Evolutionary conservation across 2,113 vertebrate species (phyloP), one percentile per base, ranked within the genome.

Genomic region (Leucoraja erinaceus): DNA sequence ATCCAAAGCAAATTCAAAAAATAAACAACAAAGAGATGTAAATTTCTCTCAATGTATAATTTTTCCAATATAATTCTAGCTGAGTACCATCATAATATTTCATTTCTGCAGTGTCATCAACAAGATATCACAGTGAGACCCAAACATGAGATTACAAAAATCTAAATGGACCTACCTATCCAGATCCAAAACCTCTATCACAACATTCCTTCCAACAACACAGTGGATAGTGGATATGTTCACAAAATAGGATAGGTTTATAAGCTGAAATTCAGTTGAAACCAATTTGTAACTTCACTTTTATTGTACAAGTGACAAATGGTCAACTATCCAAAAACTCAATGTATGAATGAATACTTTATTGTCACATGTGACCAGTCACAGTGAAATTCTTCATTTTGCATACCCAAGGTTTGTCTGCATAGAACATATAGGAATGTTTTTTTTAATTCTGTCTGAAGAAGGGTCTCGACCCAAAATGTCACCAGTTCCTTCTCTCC

Each of bases 241-340:
- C 54, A 63, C 28, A n/a, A 88, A 31, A 28, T 88, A 16, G 10
- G 59, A 88, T 88, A 63, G 83, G 10, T 63, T 88, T 88, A 31
- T 61, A 88, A 88, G 83, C 12, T 88, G 59, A 14, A 63, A 61
- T 28, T 88, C 59, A 88, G 28, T 59, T 88, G 28, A 88, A 88
- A n/a, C 83, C 83, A 88, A 88, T 88, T 61, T 88, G 14, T 88
- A 88, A 88, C 63, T 88, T 88, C 83, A 88, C 83, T 31, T 88
- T 88, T 63, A 88, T 31, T 88, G 28, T 88, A 88, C 59, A 18
- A 31, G 59, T 61, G 63, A 88, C 83, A 88, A 88, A 31, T 88
- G 83, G n/a, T 18, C 59, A 88, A 88, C 63, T 66, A 88, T 31
- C n/a, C 56, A 63, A 88, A 61, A 88, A 56, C 83, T 88, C 18